Conservation (phyloP, 2,113 vertebrate genomes). For the Nymphicus hollandicus region DNA sequence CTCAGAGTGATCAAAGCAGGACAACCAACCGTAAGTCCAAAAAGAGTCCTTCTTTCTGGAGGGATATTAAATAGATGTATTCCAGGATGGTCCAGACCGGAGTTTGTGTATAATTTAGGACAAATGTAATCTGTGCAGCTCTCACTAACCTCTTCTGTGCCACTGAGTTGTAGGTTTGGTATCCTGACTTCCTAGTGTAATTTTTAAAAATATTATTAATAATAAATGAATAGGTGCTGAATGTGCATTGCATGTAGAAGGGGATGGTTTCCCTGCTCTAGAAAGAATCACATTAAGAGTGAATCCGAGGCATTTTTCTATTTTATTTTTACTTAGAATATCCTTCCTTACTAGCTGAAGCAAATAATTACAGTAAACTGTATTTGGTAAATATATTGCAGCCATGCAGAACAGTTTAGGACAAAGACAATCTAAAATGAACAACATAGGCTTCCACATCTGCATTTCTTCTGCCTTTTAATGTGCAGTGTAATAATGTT, state of each 20-base stretch:
- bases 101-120: neutral
- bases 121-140: neutral
- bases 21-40: conserved; percentile 82
- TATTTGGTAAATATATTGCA: neutral
- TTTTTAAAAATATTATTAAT: neutral
- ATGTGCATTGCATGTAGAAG: neutral
- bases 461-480: neutral
- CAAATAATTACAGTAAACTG: neutral
- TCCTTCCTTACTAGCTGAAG: neutral
- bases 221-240: neutral
- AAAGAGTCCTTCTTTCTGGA: neutral
- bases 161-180: neutral
- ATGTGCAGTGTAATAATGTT: neutral
- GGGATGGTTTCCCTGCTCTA: neutral
- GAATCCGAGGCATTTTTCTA: neutral
- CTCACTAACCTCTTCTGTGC: neutral
- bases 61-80: neutral
- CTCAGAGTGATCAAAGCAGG: conserved; percentile 79
- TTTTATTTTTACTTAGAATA: neutral
- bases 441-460: neutral
- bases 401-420: neutral
- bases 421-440: neutral
- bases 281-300: neutral
- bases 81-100: neutral
- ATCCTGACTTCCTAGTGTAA: neutral